Base-by-base conservation (phyloP, 2,113 vertebrate species). In the Elgaria multicarinata region DNA sequence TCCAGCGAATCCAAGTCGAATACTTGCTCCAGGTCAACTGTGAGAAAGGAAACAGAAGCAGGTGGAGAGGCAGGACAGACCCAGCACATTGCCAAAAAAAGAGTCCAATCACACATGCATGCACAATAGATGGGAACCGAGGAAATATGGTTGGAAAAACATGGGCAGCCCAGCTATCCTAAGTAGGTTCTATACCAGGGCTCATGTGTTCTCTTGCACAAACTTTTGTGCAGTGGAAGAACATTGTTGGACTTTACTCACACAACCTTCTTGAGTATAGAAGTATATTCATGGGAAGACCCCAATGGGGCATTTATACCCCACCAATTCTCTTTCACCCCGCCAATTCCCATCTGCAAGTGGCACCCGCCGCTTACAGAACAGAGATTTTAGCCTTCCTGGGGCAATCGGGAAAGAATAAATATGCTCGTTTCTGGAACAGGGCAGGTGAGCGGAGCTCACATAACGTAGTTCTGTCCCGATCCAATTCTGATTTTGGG, bases 1-100 rank as follows among this genome's bases (percentile, higher is more conserved):
- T 99, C 99, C 96, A 99, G 93, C 64, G 99, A 99, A 96, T 99
- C 99, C 91, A 98, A 97, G 92, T 99, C 98, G 89, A 98, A 98
- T 16, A 97, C 97, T 94, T 99, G 98, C 93, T 99, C 98, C 92
- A 99, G 91, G 90, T 99, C 98, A 94, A 99, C 99, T 99, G 95
- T 69, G 71, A 88, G 58, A 90, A 94, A 93, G 42, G 90, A 92
- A 93, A 90, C 0, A 90, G 79, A 3, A 10, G 9, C 1, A 2
- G 46, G 6, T 42, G 83, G 84, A 18, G 66, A 91, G 62, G n/a
- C 5, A 0, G 44, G 7, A 64, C 13, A 79, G 78, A 75, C 9
- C 1, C 9, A 58, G 3, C 31, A 50, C 14, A 39, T 31, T 72
- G 55, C 39, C 83, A 22, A 26, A 85, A 39, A 9, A 87, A 66